phyloP scores from a whole-genome alignment of 1,140 invertebrate genomes.

The Zeugodacus cucurbitae region DNA sequence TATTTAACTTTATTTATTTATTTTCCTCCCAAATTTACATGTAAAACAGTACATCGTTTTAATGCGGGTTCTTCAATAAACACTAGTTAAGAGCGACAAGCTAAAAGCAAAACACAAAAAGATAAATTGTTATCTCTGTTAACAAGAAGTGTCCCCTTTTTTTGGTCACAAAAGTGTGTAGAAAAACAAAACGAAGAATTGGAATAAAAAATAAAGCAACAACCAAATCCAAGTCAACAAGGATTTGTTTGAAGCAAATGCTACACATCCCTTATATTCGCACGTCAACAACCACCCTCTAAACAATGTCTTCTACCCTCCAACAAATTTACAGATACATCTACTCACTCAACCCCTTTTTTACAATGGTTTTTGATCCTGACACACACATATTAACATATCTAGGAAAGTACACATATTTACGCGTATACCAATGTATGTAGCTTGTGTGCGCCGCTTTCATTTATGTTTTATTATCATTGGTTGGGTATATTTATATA shows the following conservation, averaged over 20 bases:
- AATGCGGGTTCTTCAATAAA: neutral
- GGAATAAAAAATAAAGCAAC: neutral
- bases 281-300: constrained; percentile 12
- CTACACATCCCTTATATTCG: neutral
- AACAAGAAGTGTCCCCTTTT: neutral
- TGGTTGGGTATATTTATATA: neutral
- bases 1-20: too few relatives aligned
- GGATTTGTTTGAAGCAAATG: neutral
- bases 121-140: neutral
- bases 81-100: neutral
- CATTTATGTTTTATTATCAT: neutral
- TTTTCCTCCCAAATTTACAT: too few relatives aligned
- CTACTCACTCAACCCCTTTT: neutral
- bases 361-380: neutral
- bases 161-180: neutral
- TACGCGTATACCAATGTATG: neutral
- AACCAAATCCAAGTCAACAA: constrained; percentile 13
- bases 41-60: too few relatives aligned
- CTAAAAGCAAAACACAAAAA: neutral
- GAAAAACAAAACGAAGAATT: neutral
- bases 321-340: neutral
- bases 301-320: neutral
- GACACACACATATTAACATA: neutral
- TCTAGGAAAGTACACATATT: neutral
- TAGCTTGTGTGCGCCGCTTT: neutral